Evolutionary conservation across 2,888 invertebrate genomes (phyloP), one percentile per base, ranked within the genome.

Genomic region (Drosophila atripex): DNA sequence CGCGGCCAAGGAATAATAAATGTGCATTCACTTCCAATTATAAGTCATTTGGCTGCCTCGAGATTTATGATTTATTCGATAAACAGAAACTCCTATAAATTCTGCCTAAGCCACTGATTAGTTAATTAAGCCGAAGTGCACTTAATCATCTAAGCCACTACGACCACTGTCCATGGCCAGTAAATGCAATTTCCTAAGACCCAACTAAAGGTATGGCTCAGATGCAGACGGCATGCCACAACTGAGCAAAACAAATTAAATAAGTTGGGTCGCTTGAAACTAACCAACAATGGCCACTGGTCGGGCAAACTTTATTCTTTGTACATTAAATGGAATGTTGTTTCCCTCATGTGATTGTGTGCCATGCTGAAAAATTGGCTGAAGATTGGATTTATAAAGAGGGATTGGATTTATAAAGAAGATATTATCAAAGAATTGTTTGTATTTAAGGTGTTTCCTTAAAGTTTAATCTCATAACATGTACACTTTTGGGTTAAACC

Each of bases 171-270:
- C 21, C 21, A 16, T 5, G 2, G 43, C 18, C 43, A 11, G 46
- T 14, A n/a, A 7, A 64, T 23, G 54, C 73, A 41, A 51, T 55
- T 65, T 35, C 16, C 32, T 18, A 32, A 21, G 16, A 32, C 16
- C 35, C 64, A 43, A 50, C 56, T 68, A 43, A 56, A 54, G 39
- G 12, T n/a, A 9, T 21, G 14, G 47, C 12, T 28, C 66, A 65
- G 60, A 51, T 70, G 59, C 50, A 47, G 11, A 12, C 35, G 28
- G 43, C 21, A 61, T 53, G 59, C 46, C 70, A 45, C 68, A 57
- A 41, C 39, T 16, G 39, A 41, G 45, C 69, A 30, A 59, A 71
- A 49, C 61, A 69, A 69, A 59, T 69, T 71, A 53, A 60, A 71
- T 69, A 71, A 68, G 52, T 53, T 68, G 63, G 16, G 66, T 16